Base-by-base conservation (phyloP, 2,113 vertebrate species). In the Saguinus imperator region DNA sequence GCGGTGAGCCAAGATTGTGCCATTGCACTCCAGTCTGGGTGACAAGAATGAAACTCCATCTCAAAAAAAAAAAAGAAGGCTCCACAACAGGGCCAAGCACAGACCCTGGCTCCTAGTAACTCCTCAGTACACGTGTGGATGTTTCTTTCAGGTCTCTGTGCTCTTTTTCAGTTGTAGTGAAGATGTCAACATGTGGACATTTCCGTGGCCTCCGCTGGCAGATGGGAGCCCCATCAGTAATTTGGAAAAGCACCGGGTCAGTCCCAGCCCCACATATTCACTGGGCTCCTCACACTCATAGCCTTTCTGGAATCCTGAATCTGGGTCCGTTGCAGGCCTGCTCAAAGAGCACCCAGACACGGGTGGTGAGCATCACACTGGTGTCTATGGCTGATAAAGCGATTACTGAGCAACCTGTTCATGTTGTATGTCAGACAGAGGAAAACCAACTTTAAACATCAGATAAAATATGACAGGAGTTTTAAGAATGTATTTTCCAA, bases 391-490 rank as follows among this genome's bases (percentile, higher is more conserved):
- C 43, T 91, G 89, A 95, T 94, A 57, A 80, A 96, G 91, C 96
- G 89, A 95, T 95, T 93, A 73, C 13, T 1, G 29, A 91, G 45
- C 96, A 68, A 91, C 89, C 4, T 1, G 25, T 55, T 95, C 83
- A 68, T 43, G 3, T 0, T 20, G 55, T 18, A 35, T 92, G 93
- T 93, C 97, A 94, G 91, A 93, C 75, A 89, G 88, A 90, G 79
- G 96, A 96, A 98, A 95, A 97, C 90, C 94, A 87, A 95, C 94
- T 90, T 80, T 87, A 61, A 90, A 72, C 76, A 85, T 77, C 91
- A 80, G 87, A 79, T 96, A 68, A 85, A 94, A 82, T 55, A 77
- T n/a, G 93, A 96, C 93, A 88, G 91, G 93, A 14, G 0, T 93
- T 93, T 91, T 93, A 89, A 94, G 91, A 75, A 61, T 6, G 77